Evolutionary conservation across 2,797 vertebrate species (phyloP).

Genomic region (Crenichthys baileyi): DNA sequence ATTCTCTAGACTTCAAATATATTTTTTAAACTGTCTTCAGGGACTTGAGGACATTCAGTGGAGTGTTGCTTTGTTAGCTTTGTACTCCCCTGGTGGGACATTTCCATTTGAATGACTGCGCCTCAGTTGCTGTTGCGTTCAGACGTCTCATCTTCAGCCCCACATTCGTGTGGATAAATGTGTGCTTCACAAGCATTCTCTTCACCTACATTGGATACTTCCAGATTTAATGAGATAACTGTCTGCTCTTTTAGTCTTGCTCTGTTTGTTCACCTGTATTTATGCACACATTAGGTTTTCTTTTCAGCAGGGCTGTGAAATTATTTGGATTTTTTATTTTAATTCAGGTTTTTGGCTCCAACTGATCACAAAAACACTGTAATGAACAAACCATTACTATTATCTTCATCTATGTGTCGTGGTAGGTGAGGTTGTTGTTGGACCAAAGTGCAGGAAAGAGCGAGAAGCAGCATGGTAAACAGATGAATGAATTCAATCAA

Average conservation of each 20-base stretch:
- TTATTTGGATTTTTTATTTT: background rate
- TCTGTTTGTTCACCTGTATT: background rate
- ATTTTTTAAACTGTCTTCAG: constrained; percentile 49
- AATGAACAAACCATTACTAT: background rate
- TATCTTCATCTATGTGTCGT: background rate
- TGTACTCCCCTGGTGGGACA: constrained; percentile 61
- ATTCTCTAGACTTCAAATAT: constrained; percentile 64
- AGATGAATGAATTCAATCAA: no score
- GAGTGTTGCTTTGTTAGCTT: constrained; percentile 61
- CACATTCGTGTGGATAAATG: background rate
- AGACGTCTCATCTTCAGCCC: constrained; percentile 41
- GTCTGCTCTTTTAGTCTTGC: background rate
- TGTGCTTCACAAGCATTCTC: background rate
- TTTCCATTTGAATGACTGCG: constrained; percentile 67
- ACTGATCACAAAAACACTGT: background rate
- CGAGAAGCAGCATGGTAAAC: no score
- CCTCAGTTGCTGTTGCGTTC: constrained; percentile 27
- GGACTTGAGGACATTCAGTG: constrained; percentile 58
- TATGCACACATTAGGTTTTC: constrained; percentile 3
- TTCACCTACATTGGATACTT: background rate
- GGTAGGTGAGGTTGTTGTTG: no score
- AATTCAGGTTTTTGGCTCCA: background rate
- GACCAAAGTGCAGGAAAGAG: no score
- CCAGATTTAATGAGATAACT: background rate
- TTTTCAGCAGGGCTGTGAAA: background rate